phyloP scores from a whole-genome alignment of 2,113 vertebrate genomes.

The Corythornis cristatus region DNA sequence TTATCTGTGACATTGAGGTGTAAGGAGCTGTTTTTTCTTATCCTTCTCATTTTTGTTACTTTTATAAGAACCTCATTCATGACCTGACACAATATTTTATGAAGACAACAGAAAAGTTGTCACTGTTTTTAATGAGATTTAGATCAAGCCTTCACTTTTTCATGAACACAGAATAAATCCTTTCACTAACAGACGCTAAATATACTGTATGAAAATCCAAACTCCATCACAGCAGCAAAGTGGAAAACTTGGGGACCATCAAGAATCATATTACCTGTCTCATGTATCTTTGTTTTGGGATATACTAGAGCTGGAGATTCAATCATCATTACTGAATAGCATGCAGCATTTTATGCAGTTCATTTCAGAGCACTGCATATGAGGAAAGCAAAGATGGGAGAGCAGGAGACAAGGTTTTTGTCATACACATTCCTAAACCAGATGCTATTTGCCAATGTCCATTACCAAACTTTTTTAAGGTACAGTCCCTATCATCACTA shows the following conservation, averaged over 20 bases:
- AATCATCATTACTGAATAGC: not conserved
- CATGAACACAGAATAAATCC: not conserved
- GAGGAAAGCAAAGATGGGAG: not conserved
- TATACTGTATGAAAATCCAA: not conserved
- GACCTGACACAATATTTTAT: not conserved
- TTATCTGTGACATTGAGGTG: not conserved
- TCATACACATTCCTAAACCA: not conserved
- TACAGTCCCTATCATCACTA: not conserved
- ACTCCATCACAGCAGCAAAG: not conserved
- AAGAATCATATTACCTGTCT: not conserved
- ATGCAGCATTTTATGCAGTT: not conserved
- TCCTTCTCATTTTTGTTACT: not conserved
- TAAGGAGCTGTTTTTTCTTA: not conserved
- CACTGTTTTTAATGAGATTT: constrained; percentile 42
- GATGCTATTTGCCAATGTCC: not conserved
- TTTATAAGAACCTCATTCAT: not conserved
- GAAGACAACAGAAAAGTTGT: constrained; percentile 15
- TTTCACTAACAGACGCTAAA: not conserved
- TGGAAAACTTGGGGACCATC: not conserved
- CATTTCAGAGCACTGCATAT: not conserved
- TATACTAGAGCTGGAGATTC: not conserved
- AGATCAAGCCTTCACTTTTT: not conserved
- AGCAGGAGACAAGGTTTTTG: not conserved
- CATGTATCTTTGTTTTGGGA: not conserved
- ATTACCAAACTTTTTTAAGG: not conserved